Evolutionary conservation across 2,113 vertebrate genomes (phyloP).

Genomic region (Sporophila hypoxantha): DNA sequence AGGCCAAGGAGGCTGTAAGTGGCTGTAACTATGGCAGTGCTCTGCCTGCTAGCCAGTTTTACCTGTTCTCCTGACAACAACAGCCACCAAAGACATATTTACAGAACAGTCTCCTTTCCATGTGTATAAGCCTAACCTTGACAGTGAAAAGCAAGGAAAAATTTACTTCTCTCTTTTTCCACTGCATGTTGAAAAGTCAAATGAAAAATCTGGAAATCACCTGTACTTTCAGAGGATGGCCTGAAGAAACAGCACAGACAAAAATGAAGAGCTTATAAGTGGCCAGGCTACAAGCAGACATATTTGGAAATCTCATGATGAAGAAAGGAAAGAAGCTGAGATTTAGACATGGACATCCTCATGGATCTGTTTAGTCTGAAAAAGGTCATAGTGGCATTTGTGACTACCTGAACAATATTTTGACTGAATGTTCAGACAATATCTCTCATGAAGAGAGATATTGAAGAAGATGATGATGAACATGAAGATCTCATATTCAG

Average conservation of each 20-base stretch:
- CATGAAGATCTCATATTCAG: not conserved
- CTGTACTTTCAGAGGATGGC: not conserved
- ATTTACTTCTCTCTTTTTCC: not conserved
- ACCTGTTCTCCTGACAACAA: not conserved
- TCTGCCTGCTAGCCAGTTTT: not conserved
- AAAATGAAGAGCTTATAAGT: not conserved
- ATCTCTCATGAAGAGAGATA: not conserved
- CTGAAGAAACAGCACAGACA: not conserved
- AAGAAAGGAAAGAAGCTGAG: not conserved
- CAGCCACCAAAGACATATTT: not conserved
- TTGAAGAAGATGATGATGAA: not conserved
- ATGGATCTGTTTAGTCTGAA: not conserved
- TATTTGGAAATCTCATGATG: not conserved
- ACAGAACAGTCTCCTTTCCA: not conserved
- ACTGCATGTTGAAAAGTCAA: not conserved
- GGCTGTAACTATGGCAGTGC: not conserved
- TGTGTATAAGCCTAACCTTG: not conserved
- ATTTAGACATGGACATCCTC: not conserved
- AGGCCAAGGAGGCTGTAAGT: not conserved
- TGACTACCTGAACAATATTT: not conserved
- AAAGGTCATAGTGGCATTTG: not conserved
- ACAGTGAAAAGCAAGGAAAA: not conserved
- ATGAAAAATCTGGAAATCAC: not conserved
- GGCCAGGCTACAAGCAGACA: not conserved
- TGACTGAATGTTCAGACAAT: fast-evolving